Evolutionary conservation across 2,113 vertebrate genomes (phyloP), one percentile per base, ranked within the genome.

Genomic region (Ammodytes marinus): DNA sequence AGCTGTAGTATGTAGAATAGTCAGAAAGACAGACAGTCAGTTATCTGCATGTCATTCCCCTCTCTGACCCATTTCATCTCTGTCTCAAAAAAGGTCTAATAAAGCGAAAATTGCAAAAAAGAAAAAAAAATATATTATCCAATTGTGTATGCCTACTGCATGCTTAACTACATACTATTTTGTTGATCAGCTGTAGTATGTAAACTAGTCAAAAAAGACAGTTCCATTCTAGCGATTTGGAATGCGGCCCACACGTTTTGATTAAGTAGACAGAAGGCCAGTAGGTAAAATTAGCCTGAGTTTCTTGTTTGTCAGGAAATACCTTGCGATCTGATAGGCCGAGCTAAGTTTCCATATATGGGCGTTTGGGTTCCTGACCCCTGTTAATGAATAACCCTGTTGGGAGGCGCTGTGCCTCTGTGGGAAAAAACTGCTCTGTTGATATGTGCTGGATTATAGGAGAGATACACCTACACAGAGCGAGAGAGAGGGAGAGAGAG

Each of bases 251-350:
- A 27, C 27, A 27, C 27, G 27, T 27, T 39, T 52, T 63, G 37
- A 77, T 69, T 46, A 37, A 42, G 4, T 5, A 64, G 68, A 68
- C 45, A 61, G 57, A 55, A 49, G n/a, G 68, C 77, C 52, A 11
- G 35, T 46, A 50, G 69, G 74, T 88, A 92, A 91, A 91, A 91
- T 69, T 87, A 81, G 82, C 82, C 77, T 2, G 58, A 59, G 75
- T 55, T 64, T 27, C 2, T 27, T 92, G 91, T 93, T 93, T 95
- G 74, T 64, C 93, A 95, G 95, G 95, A 95, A 95, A 95, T 95
- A 86, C 92, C 93, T 83, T 64, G 11, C 68, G 86, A 94, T 94
- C 93, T 91, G 94, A 95, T 95, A 94, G 79, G 70, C 55, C 47
- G 40, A 27, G 45, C 70, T 71, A 12, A 45, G 68, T 63, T 74